Evolutionary conservation across 2,888 invertebrate species (phyloP), one percentile per base, ranked within the genome.

Genomic region (Opisthograptis luteolata): DNA sequence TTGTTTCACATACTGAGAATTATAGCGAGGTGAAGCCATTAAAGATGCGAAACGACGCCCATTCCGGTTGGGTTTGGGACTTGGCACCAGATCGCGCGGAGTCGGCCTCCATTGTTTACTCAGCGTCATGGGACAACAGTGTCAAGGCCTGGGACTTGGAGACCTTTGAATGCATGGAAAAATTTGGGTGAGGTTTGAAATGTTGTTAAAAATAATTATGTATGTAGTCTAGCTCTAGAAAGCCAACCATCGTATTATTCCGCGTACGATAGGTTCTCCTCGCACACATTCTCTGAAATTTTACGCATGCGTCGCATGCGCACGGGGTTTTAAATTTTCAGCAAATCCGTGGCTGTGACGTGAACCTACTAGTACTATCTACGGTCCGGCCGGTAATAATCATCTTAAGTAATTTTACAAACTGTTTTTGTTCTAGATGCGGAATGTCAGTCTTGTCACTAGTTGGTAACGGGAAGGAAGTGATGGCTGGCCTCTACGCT

Each of bases 61-160:
- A 94, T 60, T 76, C 86, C 0, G 94, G 94, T 28, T 94, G 93
- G 94, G 92, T 94, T 6, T 93, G 93, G 93, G 92, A 92, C 59
- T 72, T 93, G 17, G 88, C 92, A 2, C 79, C 91, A 12, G 85
- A 89, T 52, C 71, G 76, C 44, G 62, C 78, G 22, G 72, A 81
- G 9, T 73, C 81, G 53, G 81, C 91, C 12, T 69, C 87, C 3
- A 83, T 80, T 37, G 66, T 93, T 28, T 93, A 91, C 63, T 93
- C 93, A 22, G 92, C 92, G 10, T 93, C 93, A 22, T 93, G 93
- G 93, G 93, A 93, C 68, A 87, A 90, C 49, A 91, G 87, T 25
- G 89, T 93, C 0, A 92, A 92, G 71, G 87, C 89, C 2, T 93
- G 93, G 93, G 87, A 90, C 51, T 73, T 91, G 24, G 69, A 70